Base-by-base conservation (phyloP, 2,797 vertebrate genomes). In the Etheostoma nigrum region DNA sequence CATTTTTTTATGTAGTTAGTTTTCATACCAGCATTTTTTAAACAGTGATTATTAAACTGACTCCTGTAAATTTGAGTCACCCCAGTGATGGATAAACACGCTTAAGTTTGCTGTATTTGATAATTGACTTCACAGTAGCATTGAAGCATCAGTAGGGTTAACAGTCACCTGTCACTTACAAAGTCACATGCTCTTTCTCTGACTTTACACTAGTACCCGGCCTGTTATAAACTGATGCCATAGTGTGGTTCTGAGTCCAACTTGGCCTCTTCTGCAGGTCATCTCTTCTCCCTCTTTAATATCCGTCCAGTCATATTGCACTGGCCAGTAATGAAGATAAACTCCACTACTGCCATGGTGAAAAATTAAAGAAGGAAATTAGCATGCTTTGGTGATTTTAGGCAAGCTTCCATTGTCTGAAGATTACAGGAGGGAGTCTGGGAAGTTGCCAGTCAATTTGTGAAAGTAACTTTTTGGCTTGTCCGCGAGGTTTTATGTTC, bases 291-390 rank as follows among this genome's bases (percentile, higher is more conserved):
- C 23, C 47, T 71, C 27, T 49, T 85, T 89, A 85, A 89, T 87
- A 90, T 84, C 86, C 78, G 30, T 53, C 62, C 18, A 51, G 55
- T 68, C 47, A 51, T 78, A 82, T 84, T 76, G 60, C 58, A 36
- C 36, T 21, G 23, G 42, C 54, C 59, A 11, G 6, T 70, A 73
- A 86, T 76, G 45, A 79, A 78, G 76, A 89, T 82, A 78, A 78
- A 87, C 52, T 71, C 63, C 13, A 49, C 65, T 23, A 51, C 71
- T 86, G 81, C 61, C 79, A 72, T 4, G n/a, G 53, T 86, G 82
- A 88, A 84, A 87, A 79, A 88, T 86, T 80, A 81, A 80, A 85
- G 63, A 36, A 79, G 72, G 79, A 85, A 89, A 89, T 90, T 53
- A 75, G 36, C 64, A 63, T 66, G 70, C 68, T 67, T 53, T 51